phyloP scores from a whole-genome alignment of 2,888 invertebrate genomes.

The Eupithecia subfuscata region DNA sequence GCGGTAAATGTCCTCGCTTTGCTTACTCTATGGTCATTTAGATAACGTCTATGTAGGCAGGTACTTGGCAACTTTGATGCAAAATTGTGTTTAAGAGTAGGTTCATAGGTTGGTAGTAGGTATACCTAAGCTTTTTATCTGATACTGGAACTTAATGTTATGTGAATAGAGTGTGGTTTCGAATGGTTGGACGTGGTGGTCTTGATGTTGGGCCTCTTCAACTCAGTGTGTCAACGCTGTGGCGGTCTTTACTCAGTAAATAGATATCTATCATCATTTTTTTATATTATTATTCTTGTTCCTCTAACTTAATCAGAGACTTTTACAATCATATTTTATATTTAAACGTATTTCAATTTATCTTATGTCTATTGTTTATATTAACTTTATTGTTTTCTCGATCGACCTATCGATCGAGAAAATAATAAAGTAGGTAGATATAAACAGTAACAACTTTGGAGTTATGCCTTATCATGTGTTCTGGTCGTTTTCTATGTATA shows the following conservation, averaged over 20 bases:
- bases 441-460: no score
- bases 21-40: constrained; percentile 1
- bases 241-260: not conserved
- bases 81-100: not conserved
- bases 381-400: no score
- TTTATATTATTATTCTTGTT: no score
- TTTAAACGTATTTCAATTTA: no score
- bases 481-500: no score
- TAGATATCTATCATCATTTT: no score
- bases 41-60: not conserved
- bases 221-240: not conserved
- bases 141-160: not conserved
- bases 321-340: no score
- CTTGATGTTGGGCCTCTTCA: not conserved
- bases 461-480: no score
- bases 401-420: no score
- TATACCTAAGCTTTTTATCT: not conserved
- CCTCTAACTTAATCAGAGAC: no score
- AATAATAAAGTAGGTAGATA: no score
- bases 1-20: not conserved
- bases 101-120: not conserved
- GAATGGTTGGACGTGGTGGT: not conserved
- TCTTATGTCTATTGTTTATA: no score
- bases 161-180: not conserved
- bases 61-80: constrained; percentile 6